Conservation (phyloP, 2,888 invertebrate species). For the Sylvicola cinctus region DNA sequence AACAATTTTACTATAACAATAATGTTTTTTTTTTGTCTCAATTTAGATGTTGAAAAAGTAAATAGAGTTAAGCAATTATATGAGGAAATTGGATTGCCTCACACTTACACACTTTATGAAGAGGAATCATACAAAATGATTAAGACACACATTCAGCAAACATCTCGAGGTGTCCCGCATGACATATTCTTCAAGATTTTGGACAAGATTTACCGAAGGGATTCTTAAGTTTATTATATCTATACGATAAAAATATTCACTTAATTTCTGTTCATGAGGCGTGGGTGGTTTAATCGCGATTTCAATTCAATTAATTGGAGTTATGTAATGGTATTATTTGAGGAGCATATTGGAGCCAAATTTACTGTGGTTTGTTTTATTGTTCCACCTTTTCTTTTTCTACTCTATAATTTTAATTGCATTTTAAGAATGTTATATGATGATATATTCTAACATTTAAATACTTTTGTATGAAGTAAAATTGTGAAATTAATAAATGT, state of each 20-base stretch:
- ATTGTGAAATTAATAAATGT: no score
- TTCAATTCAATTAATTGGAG: no score
- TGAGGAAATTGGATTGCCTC: slow-evolving; percentile 51
- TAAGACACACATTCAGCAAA: slow-evolving; percentile 64
- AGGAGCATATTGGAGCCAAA: no score
- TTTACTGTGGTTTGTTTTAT: no score
- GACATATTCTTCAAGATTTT: slow-evolving; percentile 63
- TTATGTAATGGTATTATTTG: no score
- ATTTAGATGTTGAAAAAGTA: slow-evolving; percentile 37
- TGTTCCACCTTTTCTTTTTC: no score
- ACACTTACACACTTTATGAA: slow-evolving; percentile 60
- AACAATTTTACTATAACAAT: not conserved
- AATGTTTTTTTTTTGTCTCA: slow-evolving; percentile 2
- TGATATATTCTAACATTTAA: no score
- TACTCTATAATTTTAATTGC: no score
- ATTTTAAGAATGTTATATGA: no score
- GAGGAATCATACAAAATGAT: slow-evolving; percentile 66
- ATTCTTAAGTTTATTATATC: slow-evolving; percentile 33
- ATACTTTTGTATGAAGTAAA: no score
- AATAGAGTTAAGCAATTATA: slow-evolving; percentile 53
- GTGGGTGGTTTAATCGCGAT: no score
- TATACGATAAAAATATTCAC: slow-evolving; percentile 8
- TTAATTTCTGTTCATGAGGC: no score
- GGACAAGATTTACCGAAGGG: slow-evolving; percentile 58
- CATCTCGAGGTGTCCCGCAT: slow-evolving; percentile 61